Evolutionary conservation across 1,140 invertebrate genomes (phyloP).

Genomic region (Trichomalopsis sarcophagae): DNA sequence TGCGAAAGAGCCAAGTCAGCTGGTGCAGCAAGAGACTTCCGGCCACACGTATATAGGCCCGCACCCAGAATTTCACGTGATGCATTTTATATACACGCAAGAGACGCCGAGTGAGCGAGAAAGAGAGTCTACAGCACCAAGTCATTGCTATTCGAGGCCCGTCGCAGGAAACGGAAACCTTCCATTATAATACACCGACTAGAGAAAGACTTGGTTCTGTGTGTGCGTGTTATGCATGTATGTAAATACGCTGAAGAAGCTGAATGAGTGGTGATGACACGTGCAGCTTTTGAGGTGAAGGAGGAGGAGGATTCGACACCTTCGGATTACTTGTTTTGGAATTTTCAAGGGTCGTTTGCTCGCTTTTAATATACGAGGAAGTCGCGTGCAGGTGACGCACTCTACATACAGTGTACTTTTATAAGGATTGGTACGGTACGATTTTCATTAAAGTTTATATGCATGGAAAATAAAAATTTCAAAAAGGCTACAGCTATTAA

Average conservation of each 20-base stretch:
- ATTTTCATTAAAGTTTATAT: no score
- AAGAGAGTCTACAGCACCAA: conserved; percentile 41
- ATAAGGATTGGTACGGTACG: no score
- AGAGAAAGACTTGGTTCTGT: not conserved
- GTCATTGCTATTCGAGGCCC: conserved; percentile 65
- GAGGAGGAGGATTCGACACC: no score
- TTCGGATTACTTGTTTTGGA: not conserved
- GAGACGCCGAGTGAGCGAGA: not conserved
- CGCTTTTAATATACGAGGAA: no score
- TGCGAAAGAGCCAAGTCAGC: not conserved
- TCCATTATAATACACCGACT: conserved; percentile 57
- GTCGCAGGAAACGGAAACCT: conserved; percentile 66
- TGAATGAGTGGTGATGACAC: not conserved
- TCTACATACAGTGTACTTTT: no score
- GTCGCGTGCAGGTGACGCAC: no score
- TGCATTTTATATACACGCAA: not conserved
- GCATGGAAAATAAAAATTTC: no score
- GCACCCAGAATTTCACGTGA: conserved; percentile 23
- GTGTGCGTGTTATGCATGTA: not conserved
- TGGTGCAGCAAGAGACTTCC: conserved; percentile 15
- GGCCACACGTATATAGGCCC: not conserved
- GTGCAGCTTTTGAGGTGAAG: not conserved
- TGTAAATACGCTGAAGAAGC: not conserved
- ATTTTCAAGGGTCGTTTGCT: not conserved
- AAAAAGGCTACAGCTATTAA: not conserved